Percentiles rank a stretch among this genome's conserved stretches.
These are phyloP conservation scores for Macroglossus sobrinus DNA, from an alignment of 2,113 vertebrate species.

Conservation along the genomic window DNA sequence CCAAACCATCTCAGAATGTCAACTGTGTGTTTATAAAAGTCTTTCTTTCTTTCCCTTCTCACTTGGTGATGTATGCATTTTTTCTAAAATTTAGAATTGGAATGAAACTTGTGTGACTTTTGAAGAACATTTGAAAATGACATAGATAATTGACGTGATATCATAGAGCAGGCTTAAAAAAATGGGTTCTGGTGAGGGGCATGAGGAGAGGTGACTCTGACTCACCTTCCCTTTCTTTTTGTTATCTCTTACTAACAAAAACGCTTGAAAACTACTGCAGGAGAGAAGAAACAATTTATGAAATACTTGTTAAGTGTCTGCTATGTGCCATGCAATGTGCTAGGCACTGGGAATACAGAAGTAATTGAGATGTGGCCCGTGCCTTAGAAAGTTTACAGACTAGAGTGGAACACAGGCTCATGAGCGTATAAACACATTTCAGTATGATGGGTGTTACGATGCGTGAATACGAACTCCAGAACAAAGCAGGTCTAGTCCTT, in stretches of 20 bases:
- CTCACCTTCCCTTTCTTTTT: neutral
- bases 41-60: neutral
- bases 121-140: neutral
- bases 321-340: neutral
- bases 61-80: neutral
- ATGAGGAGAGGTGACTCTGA: neutral
- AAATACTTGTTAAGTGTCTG: neutral
- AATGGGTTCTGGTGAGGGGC: neutral
- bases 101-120: neutral
- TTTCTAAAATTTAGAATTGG: neutral
- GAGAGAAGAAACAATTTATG: neutral
- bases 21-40: neutral
- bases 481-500: neutral
- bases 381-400: neutral
- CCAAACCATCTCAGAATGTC: neutral
- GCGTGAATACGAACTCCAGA: neutral
- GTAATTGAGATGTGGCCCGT: neutral
- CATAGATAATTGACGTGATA: neutral
- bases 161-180: neutral
- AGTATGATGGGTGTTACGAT: fast-evolving
- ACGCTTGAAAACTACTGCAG: neutral
- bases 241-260: neutral
- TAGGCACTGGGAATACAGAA: neutral
- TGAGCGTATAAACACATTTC: neutral
- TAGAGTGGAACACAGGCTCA: neutral